Conservation (phyloP, 1,140 invertebrate genomes). For the Maniola jurtina region DNA sequence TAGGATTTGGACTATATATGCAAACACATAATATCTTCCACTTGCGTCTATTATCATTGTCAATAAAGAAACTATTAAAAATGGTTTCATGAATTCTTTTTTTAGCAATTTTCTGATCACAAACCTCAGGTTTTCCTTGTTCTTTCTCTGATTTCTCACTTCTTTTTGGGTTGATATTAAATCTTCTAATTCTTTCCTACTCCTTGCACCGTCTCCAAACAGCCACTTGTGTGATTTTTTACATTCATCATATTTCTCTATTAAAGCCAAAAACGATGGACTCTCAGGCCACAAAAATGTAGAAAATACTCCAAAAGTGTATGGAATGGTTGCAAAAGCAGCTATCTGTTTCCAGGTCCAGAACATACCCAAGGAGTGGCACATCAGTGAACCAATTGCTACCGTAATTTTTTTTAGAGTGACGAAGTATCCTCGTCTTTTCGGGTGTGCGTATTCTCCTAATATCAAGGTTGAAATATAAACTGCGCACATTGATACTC, state of each 20-base stretch:
- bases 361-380: constrained; percentile 34
- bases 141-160: constrained; percentile 13
- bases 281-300: constrained; percentile 44
- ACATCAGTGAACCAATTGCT: constrained; percentile 34
- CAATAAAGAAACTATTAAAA: constrained; percentile 36
- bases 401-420: constrained; percentile 37
- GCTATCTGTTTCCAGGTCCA: constrained; percentile 45
- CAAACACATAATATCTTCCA: constrained; percentile 43
- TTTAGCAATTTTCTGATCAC: constrained; percentile 22
- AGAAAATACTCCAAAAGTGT: constrained; percentile 32
- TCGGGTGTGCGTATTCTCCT: constrained; percentile 32
- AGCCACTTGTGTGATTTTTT: constrained; percentile 29
- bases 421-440: constrained; percentile 45
- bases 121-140: constrained; percentile 9
- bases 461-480: constrained; percentile 13
- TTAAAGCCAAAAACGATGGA: constrained; percentile 43
- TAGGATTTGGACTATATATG: constrained; percentile 47
- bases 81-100: constrained; percentile 44
- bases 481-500: not conserved
- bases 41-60: constrained; percentile 41
- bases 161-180: constrained; percentile 33
- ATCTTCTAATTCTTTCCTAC: constrained; percentile 27
- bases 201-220: constrained; percentile 28
- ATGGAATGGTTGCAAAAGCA: constrained; percentile 22
- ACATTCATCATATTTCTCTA: constrained; percentile 37